Conservation (phyloP, 2,797 vertebrate genomes). For the Amblyraja radiata region DNA sequence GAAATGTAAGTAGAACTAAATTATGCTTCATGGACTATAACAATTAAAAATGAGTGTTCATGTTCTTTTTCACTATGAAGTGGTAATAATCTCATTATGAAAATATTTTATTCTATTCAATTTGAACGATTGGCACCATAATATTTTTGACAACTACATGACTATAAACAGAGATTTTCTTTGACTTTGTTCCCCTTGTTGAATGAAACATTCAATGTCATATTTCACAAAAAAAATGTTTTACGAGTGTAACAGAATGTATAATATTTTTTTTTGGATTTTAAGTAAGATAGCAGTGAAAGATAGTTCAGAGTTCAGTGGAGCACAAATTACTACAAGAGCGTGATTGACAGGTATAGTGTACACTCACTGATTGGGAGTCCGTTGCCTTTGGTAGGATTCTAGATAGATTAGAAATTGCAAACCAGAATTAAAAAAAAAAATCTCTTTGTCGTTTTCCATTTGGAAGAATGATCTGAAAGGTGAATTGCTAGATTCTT, state of each 20-base stretch:
- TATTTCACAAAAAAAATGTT: not conserved
- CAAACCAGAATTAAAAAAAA: not conserved
- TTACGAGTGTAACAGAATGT: constrained; percentile 13
- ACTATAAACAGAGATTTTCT: not conserved
- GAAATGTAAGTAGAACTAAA: constrained; percentile 1
- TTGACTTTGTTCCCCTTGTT: not conserved
- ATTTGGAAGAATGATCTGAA: not conserved
- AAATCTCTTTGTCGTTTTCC: not conserved
- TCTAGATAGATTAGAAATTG: not conserved
- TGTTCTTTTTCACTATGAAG: not conserved
- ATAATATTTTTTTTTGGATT: not conserved
- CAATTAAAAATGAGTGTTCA: not conserved
- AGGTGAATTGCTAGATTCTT: not conserved
- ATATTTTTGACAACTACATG: not conserved
- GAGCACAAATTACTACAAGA: not conserved
- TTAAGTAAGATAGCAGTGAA: not conserved
- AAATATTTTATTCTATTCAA: not conserved
- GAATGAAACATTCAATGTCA: constrained; percentile 21
- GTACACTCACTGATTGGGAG: not conserved
- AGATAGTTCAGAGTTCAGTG: constrained; percentile 22
- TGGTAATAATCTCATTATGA: not conserved
- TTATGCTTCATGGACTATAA: not conserved
- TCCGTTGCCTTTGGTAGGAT: not conserved
- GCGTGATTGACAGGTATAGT: not conserved
- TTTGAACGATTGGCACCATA: not conserved